Percentiles rank a stretch among this genome's conserved stretches.
Evolutionary conservation across 2,113 vertebrate species (phyloP).

Genomic region (Anser cygnoides): DNA sequence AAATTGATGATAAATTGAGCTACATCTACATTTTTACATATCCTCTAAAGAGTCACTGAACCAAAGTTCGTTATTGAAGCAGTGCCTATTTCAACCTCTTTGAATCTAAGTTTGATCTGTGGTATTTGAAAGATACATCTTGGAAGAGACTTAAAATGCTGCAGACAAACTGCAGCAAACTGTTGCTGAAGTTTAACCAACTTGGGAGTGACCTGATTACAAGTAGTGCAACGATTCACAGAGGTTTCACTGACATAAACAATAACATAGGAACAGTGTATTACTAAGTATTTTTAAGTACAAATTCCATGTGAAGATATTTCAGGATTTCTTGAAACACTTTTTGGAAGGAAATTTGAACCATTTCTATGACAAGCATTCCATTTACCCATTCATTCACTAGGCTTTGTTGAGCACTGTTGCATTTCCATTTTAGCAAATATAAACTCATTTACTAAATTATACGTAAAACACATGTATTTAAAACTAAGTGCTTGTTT

Average conservation of each 20-base stretch:
- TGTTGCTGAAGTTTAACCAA: not conserved
- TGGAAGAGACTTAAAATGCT: not conserved
- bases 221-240: not conserved
- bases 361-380: not conserved
- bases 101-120: not conserved
- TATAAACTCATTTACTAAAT: not conserved
- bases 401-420: not conserved
- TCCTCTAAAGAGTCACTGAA: not conserved
- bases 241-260: not conserved
- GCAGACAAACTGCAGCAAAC: not conserved
- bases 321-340: not conserved
- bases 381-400: not conserved
- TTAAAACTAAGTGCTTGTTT: not conserved
- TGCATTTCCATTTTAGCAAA: not conserved
- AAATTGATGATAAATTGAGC: not conserved
- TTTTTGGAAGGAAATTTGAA: not conserved
- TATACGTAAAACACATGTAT: not conserved
- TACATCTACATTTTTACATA: not conserved
- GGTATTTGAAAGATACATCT: not conserved
- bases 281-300: not conserved
- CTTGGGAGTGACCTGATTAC: not conserved
- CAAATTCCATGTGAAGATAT: not conserved
- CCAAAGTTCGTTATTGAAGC: not conserved
- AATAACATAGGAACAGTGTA: not conserved
- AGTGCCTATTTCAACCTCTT: not conserved